phyloP scores from a whole-genome alignment of 92 coral and sea anemone species.

The Porites cylindrica region DNA sequence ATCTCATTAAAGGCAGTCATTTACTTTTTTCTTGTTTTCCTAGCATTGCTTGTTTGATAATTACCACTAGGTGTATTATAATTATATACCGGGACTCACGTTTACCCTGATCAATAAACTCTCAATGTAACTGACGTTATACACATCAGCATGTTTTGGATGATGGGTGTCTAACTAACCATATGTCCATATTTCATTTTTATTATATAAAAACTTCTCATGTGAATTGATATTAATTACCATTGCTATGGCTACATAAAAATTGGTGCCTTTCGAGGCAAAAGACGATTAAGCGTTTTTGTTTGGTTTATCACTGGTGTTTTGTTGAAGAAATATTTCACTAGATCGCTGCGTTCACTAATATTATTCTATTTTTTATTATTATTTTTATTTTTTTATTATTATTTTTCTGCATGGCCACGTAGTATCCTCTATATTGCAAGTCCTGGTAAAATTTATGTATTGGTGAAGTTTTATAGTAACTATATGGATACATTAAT shows the following conservation, averaged over 20 bases:
- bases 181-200: neutral
- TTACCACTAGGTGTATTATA: neutral
- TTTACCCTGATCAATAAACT: neutral
- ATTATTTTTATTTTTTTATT: too few relatives aligned
- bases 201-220: neutral
- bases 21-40: neutral
- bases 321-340: neutral
- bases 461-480: too few relatives aligned
- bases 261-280: neutral
- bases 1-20: neutral
- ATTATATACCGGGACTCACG: neutral
- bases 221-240: neutral
- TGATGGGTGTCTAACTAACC: neutral
- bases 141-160: neutral
- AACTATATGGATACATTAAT: too few relatives aligned
- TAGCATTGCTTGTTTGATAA: neutral
- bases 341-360: too few relatives aligned
- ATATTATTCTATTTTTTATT: too few relatives aligned
- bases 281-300: neutral
- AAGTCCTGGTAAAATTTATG: too few relatives aligned
- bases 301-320: conserved; percentile 1
- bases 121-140: neutral
- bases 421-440: too few relatives aligned
- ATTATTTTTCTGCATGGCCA: too few relatives aligned
- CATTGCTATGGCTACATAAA: too few relatives aligned